phyloP scores from a whole-genome alignment of 2,797 vertebrate species.

The Tauraco hartlaubi region DNA sequence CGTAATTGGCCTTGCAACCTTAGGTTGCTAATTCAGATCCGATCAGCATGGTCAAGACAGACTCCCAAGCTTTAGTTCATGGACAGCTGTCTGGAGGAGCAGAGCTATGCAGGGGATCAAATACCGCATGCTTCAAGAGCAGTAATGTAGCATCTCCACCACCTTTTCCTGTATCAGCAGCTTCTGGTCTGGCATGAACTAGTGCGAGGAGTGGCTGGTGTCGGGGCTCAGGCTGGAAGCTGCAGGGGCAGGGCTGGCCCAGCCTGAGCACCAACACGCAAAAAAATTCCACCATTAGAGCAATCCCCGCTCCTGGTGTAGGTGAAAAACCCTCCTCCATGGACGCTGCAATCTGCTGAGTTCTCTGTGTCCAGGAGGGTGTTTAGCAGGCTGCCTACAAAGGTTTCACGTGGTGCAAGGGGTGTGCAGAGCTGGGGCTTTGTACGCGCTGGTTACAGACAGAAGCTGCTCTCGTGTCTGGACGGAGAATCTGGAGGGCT shows the following conservation, averaged over 20 bases:
- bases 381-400: neutral
- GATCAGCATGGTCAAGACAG: neutral
- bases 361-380: neutral
- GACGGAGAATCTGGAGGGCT: neutral
- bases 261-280: neutral
- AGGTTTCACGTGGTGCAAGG: neutral
- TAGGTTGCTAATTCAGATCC: neutral
- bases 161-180: neutral
- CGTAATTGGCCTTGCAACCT: neutral
- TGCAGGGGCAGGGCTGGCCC: neutral
- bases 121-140: neutral
- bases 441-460: neutral
- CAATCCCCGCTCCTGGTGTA: neutral
- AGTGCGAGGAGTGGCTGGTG: accelerated
- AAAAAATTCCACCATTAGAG: neutral
- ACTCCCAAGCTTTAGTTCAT: neutral
- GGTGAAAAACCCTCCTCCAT: neutral
- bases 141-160: neutral
- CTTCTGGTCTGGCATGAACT: neutral
- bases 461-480: neutral
- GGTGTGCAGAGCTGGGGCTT: neutral
- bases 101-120: neutral
- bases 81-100: neutral
- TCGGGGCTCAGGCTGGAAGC: neutral
- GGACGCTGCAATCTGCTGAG: neutral